Evolutionary conservation across 2,888 invertebrate species (phyloP), one percentile per base, ranked within the genome.

Genomic region (Dilophus febrilis): DNA sequence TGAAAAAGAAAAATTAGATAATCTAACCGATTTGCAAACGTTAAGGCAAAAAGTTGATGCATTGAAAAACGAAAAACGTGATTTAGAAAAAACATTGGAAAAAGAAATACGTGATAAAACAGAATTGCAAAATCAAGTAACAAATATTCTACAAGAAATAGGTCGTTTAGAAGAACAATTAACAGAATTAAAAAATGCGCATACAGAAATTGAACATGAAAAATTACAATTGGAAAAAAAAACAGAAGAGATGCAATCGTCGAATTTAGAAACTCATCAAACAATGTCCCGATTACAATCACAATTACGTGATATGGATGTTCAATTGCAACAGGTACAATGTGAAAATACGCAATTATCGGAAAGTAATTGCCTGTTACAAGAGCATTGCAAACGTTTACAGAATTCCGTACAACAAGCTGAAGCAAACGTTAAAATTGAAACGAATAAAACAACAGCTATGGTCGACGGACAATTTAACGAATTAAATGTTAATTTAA

Each of bases 201-300:
- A 72, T 47, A 49, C 57, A 1, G 61, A 66, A 45, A 61, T 72
- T 32, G 68, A 69, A 50, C 52, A 48, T 11, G 69, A 72, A 50
- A 71, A 73, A 50, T 62, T 64, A 42, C 55, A 54, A 38, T 57
- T 72, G 18, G 69, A 63, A 49, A 50, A 58, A 17, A 58, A 64
- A 22, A 67, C 4, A 27, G 41, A 40, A 37, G 18, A 12, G 17
- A 5, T 39, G 28, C 46, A 46, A 13, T 40, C 46, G 22, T 45
- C 45, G n/a, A 44, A 45, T n/a, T 44, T 43, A 28, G 49, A 50
- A 26, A 48, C 44, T 10, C 48, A 42, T 5, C 47, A 50, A 17
- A 48, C 44, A 34, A 50, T 50, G 48, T 51, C 51, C 18, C 45
- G 49, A 4, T 47, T 22, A 22, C 22, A 22, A 22, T 6, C 4